Base-by-base conservation (phyloP, 2,113 vertebrate species). In the Cichladusa arquata region DNA sequence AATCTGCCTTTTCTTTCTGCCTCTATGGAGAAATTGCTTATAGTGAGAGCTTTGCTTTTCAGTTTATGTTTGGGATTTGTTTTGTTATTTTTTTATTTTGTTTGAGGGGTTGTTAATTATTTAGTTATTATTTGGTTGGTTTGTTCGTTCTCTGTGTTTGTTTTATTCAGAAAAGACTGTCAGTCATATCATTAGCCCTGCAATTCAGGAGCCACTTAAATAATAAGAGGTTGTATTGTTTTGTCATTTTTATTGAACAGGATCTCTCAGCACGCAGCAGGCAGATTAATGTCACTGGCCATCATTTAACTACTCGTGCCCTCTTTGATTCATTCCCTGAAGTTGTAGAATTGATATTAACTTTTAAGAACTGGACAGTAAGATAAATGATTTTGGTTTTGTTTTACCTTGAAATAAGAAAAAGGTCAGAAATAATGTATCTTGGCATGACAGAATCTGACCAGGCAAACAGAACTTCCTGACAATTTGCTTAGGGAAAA, bases 381-480 rank as follows among this genome's bases (percentile, higher is more conserved):
- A 80, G 78, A 94, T 62, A 72, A 77, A 91, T 82, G 1, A 61
- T 72, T 89, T 79, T 51, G 53, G 70, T n/a, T 92, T 87, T 81
- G 11, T 26, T 80, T 90, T 92, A 94, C 62, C 54, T 65, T 82
- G 74, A 76, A 93, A 90, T 48, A 89, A 67, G 60, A 72, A 61
- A 85, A 92, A 85, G 74, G 42, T 91, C 87, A 90, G 72, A 91
- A 94, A 91, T 85, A 80, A 91, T 91, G 88, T 88, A 79, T 95
- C 66, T 82, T 72, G 54, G 25, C 33, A 40, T 45, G 66, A 88
- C 51, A 69, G 25, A 80, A 62, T n/a, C 67, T 86, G 64, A 66
- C n/a, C 26, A 50, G 57, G 40, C 65, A 86, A 42, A 84, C 11
- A 86, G 84, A 91, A 72, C 57, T 79, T 67, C 36, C 28, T 58